Evolutionary conservation across 2,888 invertebrate species (phyloP), one percentile per base, ranked within the genome.

Genomic region (Maniola hyperantus): DNA sequence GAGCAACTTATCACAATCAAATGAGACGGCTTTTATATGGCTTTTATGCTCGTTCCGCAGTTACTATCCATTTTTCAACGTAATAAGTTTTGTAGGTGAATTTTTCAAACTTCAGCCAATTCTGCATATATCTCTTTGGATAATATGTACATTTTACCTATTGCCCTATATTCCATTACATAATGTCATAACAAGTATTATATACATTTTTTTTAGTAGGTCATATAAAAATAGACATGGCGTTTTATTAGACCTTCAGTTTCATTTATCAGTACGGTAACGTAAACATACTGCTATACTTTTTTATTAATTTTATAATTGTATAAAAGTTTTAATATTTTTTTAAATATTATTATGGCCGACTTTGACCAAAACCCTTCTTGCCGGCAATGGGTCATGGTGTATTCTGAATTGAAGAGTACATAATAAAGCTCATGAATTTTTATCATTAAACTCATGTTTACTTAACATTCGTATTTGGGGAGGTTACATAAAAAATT

Each of bases 1-100:
- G 68, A 64, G 66, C 66, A 69, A 73, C 71, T 72, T 73, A 73
- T 72, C 68, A 68, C 73, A 72, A 73, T 72, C 71, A 68, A 66
- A 64, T 58, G 68, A 65, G 73, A 73, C 71, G 70, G 72, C 62
- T 71, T 60, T 65, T 67, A 70, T 74, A 73, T 70, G 70, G 72
- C 62, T 71, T 60, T 65, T 67, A 70, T 74, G 74, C 65, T 69
- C 65, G 36, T 70, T 62, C 70, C 55, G 66, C 67, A 69, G 71
- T 76, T 76, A 67, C 53, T 51, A 33, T 51, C 64, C 66, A 71
- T 69, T 71, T 69, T 71, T 72, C 69, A 64, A 54, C 15, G 46
- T 36, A 64, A 59, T 59, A 59, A 7, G 42, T 57, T 65, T 63
- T 44, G 39, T 39, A 54, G 42, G 51, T 46, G 69, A 55, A 71